Evolutionary conservation across 2,113 vertebrate species (phyloP).

Genomic region (Lampris incognitus): DNA sequence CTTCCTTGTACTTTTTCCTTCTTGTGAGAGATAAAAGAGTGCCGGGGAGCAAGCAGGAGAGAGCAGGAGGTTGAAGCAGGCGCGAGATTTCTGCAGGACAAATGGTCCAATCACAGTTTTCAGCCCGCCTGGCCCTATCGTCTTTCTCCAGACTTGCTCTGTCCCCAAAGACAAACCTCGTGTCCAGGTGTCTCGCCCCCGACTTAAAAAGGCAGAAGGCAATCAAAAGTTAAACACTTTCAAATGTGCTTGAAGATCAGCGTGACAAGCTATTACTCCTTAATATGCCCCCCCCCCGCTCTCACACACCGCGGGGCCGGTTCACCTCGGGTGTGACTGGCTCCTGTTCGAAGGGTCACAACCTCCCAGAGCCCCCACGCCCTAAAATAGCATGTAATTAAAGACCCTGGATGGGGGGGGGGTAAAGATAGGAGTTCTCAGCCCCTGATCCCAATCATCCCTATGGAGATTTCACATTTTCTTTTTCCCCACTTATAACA

Average conservation of each 20-base stretch:
- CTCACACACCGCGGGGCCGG: slow-evolving; percentile 75
- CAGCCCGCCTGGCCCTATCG: slow-evolving; percentile 53
- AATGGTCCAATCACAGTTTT: slow-evolving; percentile 58
- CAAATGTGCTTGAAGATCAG: slow-evolving; percentile 77
- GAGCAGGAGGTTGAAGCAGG: slow-evolving; percentile 44
- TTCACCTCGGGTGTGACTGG: slow-evolving; percentile 74
- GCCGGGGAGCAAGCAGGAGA: background rate
- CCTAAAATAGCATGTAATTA: slow-evolving; percentile 81
- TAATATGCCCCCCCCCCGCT: slow-evolving; percentile 72
- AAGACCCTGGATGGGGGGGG: slow-evolving; percentile 65
- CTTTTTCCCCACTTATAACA: no score
- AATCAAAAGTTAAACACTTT: slow-evolving; percentile 81
- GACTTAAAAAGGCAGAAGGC: slow-evolving; percentile 43
- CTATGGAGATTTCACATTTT: background rate
- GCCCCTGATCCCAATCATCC: slow-evolving; percentile 33
- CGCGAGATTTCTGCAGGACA: slow-evolving; percentile 47
- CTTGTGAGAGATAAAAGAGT: slow-evolving; percentile 42
- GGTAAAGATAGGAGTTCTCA: slow-evolving; percentile 77
- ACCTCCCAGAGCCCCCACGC: slow-evolving; percentile 61
- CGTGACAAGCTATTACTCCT: slow-evolving; percentile 79
- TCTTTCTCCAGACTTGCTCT: slow-evolving; percentile 24
- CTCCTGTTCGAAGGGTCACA: slow-evolving; percentile 80
- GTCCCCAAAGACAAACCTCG: slow-evolving; percentile 56
- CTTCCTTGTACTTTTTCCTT: slow-evolving; percentile 10
- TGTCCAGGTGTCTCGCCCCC: slow-evolving; percentile 69